Conservation (phyloP, 2,113 vertebrate genomes). For the Anhinga anhinga region DNA sequence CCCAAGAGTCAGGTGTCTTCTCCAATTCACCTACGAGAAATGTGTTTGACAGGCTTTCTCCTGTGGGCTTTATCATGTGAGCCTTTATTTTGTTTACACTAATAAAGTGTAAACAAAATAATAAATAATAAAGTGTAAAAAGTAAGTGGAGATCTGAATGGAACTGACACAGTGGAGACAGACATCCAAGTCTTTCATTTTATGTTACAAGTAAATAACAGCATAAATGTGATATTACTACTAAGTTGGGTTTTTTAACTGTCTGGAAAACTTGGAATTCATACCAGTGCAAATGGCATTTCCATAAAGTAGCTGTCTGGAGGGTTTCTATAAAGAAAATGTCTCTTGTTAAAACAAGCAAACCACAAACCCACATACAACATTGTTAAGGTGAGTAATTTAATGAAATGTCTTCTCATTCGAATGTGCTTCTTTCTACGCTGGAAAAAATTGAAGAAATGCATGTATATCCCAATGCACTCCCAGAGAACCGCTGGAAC, state of each 20-base stretch:
- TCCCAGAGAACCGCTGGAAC: background rate
- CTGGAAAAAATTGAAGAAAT: background rate
- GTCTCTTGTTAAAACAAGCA: background rate
- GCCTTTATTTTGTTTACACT: background rate
- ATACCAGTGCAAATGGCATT: background rate
- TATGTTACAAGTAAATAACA: background rate
- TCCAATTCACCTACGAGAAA: background rate
- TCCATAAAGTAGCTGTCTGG: background rate
- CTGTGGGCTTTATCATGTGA: background rate
- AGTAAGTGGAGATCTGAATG: background rate
- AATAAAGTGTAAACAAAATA: too few species aligned
- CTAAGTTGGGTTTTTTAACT: background rate
- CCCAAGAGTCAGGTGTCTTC: background rate
- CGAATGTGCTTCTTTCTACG: background rate
- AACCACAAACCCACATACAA: background rate
- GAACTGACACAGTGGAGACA: background rate
- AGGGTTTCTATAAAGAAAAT: background rate
- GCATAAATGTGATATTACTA: background rate
- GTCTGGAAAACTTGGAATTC: background rate
- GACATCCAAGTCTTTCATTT: background rate
- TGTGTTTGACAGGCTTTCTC: background rate
- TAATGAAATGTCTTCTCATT: background rate
- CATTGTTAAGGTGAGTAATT: background rate
- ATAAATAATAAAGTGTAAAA: too few species aligned
- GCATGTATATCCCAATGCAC: rapidly evolving